Evolutionary conservation across 2,797 vertebrate genomes (phyloP).

Genomic region (Naso thynnoides): DNA sequence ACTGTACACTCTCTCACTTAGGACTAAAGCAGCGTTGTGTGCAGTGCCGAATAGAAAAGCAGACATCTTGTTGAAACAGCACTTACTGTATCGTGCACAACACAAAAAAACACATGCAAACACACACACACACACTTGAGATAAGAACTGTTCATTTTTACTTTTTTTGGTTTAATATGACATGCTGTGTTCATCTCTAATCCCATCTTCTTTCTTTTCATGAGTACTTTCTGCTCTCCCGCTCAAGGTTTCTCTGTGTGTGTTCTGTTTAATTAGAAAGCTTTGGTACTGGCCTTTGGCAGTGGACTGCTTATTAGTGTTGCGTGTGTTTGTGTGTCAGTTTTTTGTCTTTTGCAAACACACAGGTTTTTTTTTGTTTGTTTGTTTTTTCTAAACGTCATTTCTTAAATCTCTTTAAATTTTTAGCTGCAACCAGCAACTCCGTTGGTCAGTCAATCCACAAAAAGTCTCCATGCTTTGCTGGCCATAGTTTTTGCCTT

Average conservation of each 20-base stretch:
- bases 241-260: constrained; percentile 56
- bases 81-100: not conserved
- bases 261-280: constrained; percentile 68
- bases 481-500: no score
- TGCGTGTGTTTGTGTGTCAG: constrained; percentile 30
- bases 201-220: constrained; percentile 44
- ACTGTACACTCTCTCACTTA: constrained; percentile 77
- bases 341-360: constrained; percentile 8
- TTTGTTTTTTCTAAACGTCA: constrained; percentile 2
- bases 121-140: constrained; percentile 14
- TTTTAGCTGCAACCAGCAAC: no score
- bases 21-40: constrained; percentile 46
- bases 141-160: constrained; percentile 19
- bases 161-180: constrained; percentile 17
- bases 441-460: no score
- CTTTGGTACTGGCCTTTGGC: constrained; percentile 55
- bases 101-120: not conserved
- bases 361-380: no score
- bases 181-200: constrained; percentile 43
- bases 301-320: constrained; percentile 44
- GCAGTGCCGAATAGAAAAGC: constrained; percentile 31
- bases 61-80: constrained; percentile 38
- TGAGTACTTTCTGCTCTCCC: constrained; percentile 37
- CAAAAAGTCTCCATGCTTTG: no score
- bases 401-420: not conserved